Percentiles rank a stretch among this genome's conserved stretches.
Conservation (phyloP, 2,797 vertebrate species). For the Oophaga sylvatica region DNA sequence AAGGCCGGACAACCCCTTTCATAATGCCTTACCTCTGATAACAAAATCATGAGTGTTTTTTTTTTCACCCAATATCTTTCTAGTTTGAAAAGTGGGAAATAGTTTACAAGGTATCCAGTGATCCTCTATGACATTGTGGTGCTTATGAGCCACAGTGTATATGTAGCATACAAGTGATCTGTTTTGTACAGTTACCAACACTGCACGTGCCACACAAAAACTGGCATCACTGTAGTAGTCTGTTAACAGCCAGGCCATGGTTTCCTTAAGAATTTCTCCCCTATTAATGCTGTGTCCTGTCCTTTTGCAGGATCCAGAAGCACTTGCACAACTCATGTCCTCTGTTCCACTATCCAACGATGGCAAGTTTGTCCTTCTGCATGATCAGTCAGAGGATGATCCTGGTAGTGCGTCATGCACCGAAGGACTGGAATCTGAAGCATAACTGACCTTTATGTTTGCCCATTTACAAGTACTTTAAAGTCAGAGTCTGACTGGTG, state of each 20-base stretch:
- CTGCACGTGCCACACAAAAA: background rate
- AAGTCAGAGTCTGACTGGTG: background rate
- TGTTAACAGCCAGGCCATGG: background rate
- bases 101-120: too few species aligned
- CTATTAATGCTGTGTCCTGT: background rate
- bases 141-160: too few species aligned
- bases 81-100: too few species aligned
- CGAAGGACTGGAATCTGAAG: slow-evolving; percentile 91
- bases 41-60: too few species aligned
- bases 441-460: slow-evolving; percentile 72
- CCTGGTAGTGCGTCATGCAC: slow-evolving; percentile 70
- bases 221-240: background rate
- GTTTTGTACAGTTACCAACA: background rate
- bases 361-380: slow-evolving; percentile 90
- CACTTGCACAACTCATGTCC: slow-evolving; percentile 90
- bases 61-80: too few species aligned
- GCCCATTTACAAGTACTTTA: slow-evolving; percentile 44
- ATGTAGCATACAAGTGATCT: too few species aligned
- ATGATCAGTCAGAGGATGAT: slow-evolving; percentile 74
- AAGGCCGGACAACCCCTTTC: too few species aligned
- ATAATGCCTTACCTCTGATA: too few species aligned
- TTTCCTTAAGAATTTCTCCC: background rate
- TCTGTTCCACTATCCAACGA: slow-evolving; percentile 91
- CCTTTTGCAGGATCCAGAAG: slow-evolving; percentile 85
- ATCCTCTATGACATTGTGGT: too few species aligned